Evolutionary conservation across 2,113 vertebrate genomes (phyloP).

Genomic region (Epinephelus cyanopodus): DNA sequence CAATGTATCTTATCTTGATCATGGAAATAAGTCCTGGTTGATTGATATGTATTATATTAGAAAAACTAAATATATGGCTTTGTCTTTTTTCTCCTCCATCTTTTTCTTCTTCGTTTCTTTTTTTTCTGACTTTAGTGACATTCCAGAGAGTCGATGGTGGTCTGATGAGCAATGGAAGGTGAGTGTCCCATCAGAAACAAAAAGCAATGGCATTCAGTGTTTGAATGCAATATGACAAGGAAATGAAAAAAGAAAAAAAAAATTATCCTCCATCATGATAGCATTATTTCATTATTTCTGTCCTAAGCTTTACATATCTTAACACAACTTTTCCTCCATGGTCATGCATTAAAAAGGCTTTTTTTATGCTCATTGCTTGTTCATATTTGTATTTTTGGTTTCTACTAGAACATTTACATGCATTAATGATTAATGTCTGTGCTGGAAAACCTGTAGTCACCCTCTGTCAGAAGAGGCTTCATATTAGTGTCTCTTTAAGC

Average conservation of each 20-base stretch:
- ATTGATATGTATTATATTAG: background rate
- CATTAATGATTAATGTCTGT: no score
- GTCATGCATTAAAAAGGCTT: background rate
- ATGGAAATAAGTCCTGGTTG: conserved; percentile 8
- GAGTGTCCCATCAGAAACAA: conserved; percentile 63
- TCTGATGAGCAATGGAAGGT: conserved; percentile 99
- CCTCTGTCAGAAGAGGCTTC: no score
- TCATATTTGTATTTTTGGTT: no score
- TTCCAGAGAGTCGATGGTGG: conserved; percentile 99
- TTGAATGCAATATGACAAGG: background rate
- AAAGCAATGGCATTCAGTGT: background rate
- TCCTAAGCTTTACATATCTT: background rate
- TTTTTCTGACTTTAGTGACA: conserved; percentile 87
- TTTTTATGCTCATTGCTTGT: no score
- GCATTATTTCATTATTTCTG: conserved; percentile 11
- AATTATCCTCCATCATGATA: background rate
- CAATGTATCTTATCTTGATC: conserved; percentile 4
- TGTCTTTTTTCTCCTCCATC: conserved; percentile 21
- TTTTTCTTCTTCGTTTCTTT: conserved; percentile 39
- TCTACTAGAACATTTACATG: no score
- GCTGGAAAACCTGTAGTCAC: no score
- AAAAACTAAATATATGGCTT: conserved; percentile 43
- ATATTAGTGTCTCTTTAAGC: no score
- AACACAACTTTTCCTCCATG: conserved; percentile 25
- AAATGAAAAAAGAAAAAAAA: conserved; percentile 8